These are phyloP conservation scores for Bombus confusus DNA, from an alignment of 1,140 invertebrate genomes.

Conservation along the genomic window DNA sequence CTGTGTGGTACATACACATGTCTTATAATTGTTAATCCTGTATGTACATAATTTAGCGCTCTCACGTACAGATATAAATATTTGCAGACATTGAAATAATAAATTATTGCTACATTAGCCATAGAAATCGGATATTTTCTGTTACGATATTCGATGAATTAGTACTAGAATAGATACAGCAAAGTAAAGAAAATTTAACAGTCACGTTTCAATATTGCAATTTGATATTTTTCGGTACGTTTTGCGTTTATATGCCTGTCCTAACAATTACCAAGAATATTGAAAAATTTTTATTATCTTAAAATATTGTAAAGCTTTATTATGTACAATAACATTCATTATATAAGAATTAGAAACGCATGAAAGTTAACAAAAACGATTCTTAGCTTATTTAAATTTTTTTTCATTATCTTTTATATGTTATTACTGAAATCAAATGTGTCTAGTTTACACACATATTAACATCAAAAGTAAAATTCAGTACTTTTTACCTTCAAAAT, in stretches of 20 bases:
- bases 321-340: slow-evolving; percentile 17
- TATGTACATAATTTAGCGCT: slow-evolving; percentile 30
- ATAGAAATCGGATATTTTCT: slow-evolving; percentile 11
- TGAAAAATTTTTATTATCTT: background rate
- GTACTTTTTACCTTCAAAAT: background rate
- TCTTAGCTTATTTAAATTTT: background rate
- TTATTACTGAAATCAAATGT: background rate
- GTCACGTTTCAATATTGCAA: slow-evolving; percentile 14
- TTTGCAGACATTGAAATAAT: slow-evolving; percentile 58
- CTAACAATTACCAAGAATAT: background rate
- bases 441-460: background rate
- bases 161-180: slow-evolving; percentile 4
- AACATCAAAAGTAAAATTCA: slow-evolving; percentile 15
- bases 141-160: background rate
- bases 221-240: background rate
- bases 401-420: background rate
- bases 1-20: background rate
- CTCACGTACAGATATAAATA: slow-evolving; percentile 43
- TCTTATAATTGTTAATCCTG: background rate
- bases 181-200: background rate
- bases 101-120: slow-evolving; percentile 62
- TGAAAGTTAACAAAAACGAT: background rate
- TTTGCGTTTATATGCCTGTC: background rate
- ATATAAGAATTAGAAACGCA: background rate
- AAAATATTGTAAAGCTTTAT: background rate